Base-by-base conservation (phyloP, 1,140 invertebrate genomes). In the Phymorhynchus buccinoides region DNA sequence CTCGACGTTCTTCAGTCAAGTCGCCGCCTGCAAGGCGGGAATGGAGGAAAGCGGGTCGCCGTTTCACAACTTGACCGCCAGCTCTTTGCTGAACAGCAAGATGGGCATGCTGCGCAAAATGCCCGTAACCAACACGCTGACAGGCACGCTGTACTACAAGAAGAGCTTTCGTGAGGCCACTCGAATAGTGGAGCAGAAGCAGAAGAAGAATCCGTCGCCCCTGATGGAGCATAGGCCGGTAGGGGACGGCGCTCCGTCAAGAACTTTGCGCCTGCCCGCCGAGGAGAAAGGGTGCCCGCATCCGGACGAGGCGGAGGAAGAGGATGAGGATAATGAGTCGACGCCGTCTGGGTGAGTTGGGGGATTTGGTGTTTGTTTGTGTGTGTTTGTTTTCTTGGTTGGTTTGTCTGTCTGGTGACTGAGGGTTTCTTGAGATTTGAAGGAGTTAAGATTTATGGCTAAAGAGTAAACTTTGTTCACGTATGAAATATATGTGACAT, bases 201-300 rank as follows among this genome's bases (percentile, higher is more conserved):
- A n/a, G 4, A 41, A 41, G 37, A n/a, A 35, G 27, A 62, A 30
- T 16, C n/a, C 44, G 27, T 7, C 42, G 52, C 27, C 30, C n/a
- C 22, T 68, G 14, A 4, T 42, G 84, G 89, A 88, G 41, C 89
- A 91, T 42, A 68, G 89, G 77, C 89, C 90, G 0, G 81, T 86
- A n/a, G 91, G 90, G 14, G 89, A 91, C 48, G 91, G 90, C 12
- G 90, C 91, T 27, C 88, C 89, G 1, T 52, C 88, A 7, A 88
- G 88, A 41, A n/a, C 18, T 42, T 12, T 22, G 18, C 84, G 78
- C 7, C 66, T 71, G 9, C 84, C 85, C 16, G 88, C 88, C 3
- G 87, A 73, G 27, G 86, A 89, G 73, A 88, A 88, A 37, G 86
- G 78, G n/a, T 84, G 86, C 37, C 84, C 85, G 1, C 84, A 83